phyloP scores from a whole-genome alignment of 2,797 vertebrate species.

The Schizopygopsis pylzovi region DNA sequence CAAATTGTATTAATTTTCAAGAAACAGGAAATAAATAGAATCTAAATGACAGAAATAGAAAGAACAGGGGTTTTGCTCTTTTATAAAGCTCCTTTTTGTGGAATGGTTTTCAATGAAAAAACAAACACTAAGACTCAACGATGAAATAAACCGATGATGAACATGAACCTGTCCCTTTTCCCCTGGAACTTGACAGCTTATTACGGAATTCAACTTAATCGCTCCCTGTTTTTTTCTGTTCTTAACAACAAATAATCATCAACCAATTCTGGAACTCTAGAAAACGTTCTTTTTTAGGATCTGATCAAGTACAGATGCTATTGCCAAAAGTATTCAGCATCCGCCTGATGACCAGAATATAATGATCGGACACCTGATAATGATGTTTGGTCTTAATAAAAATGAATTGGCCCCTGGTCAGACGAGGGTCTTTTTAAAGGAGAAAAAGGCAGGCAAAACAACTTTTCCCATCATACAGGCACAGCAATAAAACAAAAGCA shows the following conservation, averaged over 20 bases:
- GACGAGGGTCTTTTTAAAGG: neutral
- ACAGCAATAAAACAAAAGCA: constrained; percentile 34
- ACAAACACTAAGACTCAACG: neutral
- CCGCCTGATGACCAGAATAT: neutral
- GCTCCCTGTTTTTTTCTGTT: neutral
- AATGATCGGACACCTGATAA: neutral
- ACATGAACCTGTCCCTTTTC: constrained; percentile 1
- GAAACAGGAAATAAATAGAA: constrained; percentile 34
- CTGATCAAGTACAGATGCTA: neutral
- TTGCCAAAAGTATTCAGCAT: neutral
- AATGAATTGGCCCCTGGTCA: neutral
- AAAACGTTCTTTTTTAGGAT: neutral
- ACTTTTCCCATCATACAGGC: constrained; percentile 14
- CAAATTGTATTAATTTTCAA: constrained; percentile 33
- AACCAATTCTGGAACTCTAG: neutral
- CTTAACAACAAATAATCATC: neutral
- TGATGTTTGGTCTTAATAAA: constrained; percentile 6
- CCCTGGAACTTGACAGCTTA: neutral
- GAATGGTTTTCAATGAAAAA: constrained; percentile 41
- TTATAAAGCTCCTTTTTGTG: constrained; percentile 30
- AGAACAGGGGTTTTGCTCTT: constrained; percentile 9
- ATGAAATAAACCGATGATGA: constrained; percentile 3
- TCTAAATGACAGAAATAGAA: constrained; percentile 33
- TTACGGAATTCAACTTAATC: neutral
- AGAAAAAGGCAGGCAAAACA: neutral